A percentile compares a stretch with the other conserved stretches of the same genome.
phyloP scores from a whole-genome alignment of 2,113 vertebrate genomes.

The Cyanoderma ruficeps region DNA sequence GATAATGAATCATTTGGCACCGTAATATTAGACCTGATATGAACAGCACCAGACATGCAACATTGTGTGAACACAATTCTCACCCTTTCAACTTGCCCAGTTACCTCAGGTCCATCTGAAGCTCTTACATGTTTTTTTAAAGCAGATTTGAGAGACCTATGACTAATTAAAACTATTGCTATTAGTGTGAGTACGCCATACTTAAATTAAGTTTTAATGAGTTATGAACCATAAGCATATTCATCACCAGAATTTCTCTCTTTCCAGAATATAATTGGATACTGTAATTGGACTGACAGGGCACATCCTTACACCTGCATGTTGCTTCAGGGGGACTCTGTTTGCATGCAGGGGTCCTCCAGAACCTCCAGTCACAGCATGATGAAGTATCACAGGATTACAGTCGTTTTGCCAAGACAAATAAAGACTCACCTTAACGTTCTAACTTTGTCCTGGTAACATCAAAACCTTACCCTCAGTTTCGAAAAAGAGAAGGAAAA shows the following conservation, averaged over 20 bases:
- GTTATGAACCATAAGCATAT: neutral
- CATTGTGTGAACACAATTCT: neutral
- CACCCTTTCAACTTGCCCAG: neutral
- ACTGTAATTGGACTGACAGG: neutral
- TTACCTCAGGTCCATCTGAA: neutral
- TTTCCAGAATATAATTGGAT: neutral
- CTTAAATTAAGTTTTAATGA: neutral
- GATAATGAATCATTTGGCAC: neutral
- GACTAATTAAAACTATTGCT: neutral
- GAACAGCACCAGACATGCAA: neutral
- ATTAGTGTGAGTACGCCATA: neutral
- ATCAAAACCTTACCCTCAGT: neutral
- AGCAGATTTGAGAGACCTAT: neutral
- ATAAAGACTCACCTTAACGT: neutral
- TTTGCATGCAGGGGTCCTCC: neutral
- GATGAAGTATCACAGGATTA: neutral
- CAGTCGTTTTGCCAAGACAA: neutral
- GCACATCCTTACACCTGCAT: neutral
- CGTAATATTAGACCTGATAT: neutral
- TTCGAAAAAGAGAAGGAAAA: neutral
- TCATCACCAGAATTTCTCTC: neutral
- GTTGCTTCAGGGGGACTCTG: neutral
- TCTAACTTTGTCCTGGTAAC: neutral
- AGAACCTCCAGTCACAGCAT: neutral
- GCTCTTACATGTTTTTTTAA: neutral